Base-by-base conservation (phyloP, 2,797 vertebrate species). In the Gila robusta region DNA sequence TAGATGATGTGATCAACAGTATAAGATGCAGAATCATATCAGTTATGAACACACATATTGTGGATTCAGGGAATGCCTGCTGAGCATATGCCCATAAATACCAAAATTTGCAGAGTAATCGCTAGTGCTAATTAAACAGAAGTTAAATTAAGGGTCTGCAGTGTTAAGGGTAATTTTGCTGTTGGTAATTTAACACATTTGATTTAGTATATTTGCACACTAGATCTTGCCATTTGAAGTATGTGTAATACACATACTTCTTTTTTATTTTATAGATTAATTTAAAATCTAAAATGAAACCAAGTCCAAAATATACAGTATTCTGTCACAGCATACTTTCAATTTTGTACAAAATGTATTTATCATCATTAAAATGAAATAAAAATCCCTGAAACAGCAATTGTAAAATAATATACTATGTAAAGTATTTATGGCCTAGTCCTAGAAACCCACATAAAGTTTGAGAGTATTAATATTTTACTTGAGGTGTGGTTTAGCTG, bases 1-100 rank as follows among this genome's bases (percentile, higher is more conserved):
- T 80, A 56, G 62, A 84, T 6, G 26, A 82, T 37, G 19, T 47
- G 54, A 79, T 79, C 21, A 79, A 66, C 28, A 64, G 17, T 85
- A 32, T 17, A 59, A 47, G 54, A 64, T 39, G 66, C 35, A 80
- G 21, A 17, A 39, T 35, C 44, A 71, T 81, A 79, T 77, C 56
- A 32, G 35, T 76, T 66, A 56, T 73, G n/a, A 79, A 37, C 44
- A 67, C 9, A 44, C 14, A 17, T 17, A 6, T 49, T 49, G 16
- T 49, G 47, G 47, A 49, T 49, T 49, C 47, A 5, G 47, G 47
- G 14, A 49, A 49, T 17, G 47, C 47, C 16, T 49, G 47, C 47
- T 49, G 16, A 49, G 47, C 47, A 49, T 49, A 49, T 49, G 16
- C 16, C 47, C 47, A 49, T 49, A 49, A 35, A 71, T 67, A 83